Evolutionary conservation across 2,113 vertebrate genomes (phyloP).

Genomic region (Balaeniceps rex): DNA sequence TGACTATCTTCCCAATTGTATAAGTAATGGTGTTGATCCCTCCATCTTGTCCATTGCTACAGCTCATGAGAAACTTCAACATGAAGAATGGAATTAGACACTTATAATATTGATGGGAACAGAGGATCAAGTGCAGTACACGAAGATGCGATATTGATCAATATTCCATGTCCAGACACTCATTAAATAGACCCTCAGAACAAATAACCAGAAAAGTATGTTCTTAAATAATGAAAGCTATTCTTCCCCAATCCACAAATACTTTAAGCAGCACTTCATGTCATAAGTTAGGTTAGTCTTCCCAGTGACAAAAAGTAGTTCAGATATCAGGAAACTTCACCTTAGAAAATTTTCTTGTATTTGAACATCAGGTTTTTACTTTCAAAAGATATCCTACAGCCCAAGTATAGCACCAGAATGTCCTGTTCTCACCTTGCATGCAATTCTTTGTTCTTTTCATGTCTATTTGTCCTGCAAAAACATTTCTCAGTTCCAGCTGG

Average conservation of each 20-base stretch:
- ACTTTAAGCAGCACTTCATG: not conserved
- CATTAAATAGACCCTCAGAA: not conserved
- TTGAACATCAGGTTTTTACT: not conserved
- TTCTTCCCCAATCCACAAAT: not conserved
- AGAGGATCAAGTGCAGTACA: not conserved
- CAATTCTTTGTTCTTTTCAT: conserved; percentile 22
- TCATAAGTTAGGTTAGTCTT: not conserved
- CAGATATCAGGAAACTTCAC: not conserved
- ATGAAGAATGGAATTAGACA: not conserved
- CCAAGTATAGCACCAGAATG: not conserved
- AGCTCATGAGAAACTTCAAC: not conserved
- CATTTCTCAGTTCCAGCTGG: not conserved
- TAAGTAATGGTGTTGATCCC: not conserved
- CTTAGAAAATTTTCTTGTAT: not conserved
- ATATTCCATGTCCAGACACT: not conserved
- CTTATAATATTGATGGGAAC: not conserved
- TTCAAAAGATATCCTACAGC: not conserved
- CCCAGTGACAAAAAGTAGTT: not conserved
- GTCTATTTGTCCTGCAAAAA: conserved; percentile 27
- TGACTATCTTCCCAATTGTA: not conserved
- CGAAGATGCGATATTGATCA: not conserved
- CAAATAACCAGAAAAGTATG: not conserved
- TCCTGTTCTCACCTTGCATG: not conserved
- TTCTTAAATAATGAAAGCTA: not conserved
- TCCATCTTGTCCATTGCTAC: not conserved